Evolutionary conservation across 2,113 vertebrate genomes (phyloP).

Genomic region (Buteo buteo): DNA sequence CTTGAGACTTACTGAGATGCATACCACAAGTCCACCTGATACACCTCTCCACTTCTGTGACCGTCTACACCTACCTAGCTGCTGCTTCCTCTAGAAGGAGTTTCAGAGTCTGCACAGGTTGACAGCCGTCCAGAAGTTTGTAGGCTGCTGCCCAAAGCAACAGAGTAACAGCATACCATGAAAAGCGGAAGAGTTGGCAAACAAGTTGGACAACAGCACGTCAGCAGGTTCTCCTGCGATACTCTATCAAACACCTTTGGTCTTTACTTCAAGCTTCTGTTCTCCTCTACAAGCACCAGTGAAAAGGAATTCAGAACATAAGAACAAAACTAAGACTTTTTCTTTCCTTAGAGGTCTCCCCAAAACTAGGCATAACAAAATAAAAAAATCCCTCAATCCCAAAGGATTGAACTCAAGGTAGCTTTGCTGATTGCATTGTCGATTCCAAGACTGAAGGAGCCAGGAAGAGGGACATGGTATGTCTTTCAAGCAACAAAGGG

Average conservation of each 20-base stretch:
- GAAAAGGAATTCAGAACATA: background rate
- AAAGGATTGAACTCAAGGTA: background rate
- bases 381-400: background rate
- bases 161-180: accelerated
- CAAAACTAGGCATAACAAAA: background rate
- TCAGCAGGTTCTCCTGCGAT: background rate
- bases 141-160: background rate
- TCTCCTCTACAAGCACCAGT: background rate
- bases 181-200: background rate
- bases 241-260: background rate
- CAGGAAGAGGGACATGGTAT: background rate
- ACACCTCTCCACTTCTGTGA: background rate
- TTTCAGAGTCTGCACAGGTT: background rate
- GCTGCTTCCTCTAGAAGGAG: background rate
- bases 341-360: background rate
- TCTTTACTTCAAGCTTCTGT: background rate
- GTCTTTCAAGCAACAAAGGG: background rate
- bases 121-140: background rate
- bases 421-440: background rate
- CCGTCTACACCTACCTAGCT: background rate
- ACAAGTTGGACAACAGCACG: background rate
- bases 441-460: background rate
- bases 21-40: background rate
- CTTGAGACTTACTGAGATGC: background rate
- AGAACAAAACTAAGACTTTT: background rate